These are phyloP conservation scores for Peromyscus polionotus DNA, from an alignment of 2,113 vertebrate genomes.

Conservation along the genomic window DNA sequence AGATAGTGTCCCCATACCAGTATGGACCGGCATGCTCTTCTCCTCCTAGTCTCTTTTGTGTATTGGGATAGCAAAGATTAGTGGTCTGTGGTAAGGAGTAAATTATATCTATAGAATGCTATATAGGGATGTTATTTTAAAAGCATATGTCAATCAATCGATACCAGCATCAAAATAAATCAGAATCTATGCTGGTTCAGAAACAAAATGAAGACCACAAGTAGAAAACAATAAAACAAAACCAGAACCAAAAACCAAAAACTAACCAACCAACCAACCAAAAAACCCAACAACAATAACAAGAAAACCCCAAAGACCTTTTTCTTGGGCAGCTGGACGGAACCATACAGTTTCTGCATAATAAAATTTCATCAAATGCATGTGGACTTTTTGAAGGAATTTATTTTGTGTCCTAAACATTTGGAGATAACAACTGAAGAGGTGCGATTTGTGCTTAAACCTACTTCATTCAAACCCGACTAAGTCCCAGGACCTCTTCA, in stretches of 20 bases:
- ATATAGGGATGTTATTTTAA: background rate
- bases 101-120: background rate
- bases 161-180: background rate
- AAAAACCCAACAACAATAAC: no score
- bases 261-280: background rate
- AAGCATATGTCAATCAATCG: background rate
- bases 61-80: background rate
- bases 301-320: no score
- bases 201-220: background rate
- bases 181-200: background rate
- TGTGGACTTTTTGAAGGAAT: constrained; percentile 1
- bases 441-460: background rate
- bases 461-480: background rate
- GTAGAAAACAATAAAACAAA: background rate
- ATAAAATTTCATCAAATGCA: constrained; percentile 7
- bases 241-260: background rate
- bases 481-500: background rate
- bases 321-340: background rate
- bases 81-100: background rate
- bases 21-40: background rate
- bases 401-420: constrained; percentile 1
- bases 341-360: background rate
- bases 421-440: background rate
- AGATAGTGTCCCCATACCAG: background rate
- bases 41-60: background rate